These are phyloP conservation scores for Oncorhynchus mykiss DNA, from an alignment of 2,113 vertebrate species.

Conservation along the genomic window DNA sequence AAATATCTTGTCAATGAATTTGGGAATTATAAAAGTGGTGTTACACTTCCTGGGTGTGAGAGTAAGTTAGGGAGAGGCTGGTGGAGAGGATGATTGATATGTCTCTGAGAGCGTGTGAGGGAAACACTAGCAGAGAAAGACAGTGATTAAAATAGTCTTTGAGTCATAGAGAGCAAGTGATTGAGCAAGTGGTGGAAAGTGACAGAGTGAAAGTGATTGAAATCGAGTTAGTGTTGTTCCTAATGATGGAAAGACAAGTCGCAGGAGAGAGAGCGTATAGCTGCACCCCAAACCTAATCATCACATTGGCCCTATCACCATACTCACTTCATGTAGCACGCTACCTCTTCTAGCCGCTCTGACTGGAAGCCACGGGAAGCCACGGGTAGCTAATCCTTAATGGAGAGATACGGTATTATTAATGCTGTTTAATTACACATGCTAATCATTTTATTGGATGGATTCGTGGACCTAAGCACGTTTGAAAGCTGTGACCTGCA, in stretches of 20 bases:
- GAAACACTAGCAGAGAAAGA: conserved; percentile 2
- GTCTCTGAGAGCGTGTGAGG: background rate
- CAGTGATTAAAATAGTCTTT: conserved; percentile 13
- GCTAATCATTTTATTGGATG: conserved; percentile 6
- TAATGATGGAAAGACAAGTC: conserved; percentile 1
- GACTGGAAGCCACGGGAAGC: background rate
- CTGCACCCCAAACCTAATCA: background rate
- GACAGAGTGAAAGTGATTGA: conserved; percentile 1
- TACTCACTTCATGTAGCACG: background rate
- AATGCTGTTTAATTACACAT: background rate
- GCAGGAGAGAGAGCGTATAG: background rate
- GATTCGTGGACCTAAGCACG: background rate
- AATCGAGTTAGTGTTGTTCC: background rate
- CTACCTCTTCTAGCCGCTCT: background rate
- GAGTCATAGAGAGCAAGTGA: conserved; percentile 9
- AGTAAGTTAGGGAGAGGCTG: background rate
- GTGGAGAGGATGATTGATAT: background rate
- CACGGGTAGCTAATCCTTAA: background rate
- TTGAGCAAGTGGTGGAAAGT: conserved; percentile 7
- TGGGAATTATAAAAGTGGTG: background rate
- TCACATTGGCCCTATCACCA: background rate
- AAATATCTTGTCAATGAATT: background rate
- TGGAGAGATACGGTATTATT: background rate
- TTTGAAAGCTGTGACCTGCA: conserved; percentile 6
- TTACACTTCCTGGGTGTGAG: too few relatives aligned